A percentile compares a stretch with the other conserved stretches of the same genome.
Evolutionary conservation across 2,113 vertebrate species (phyloP).

Genomic region (Cygnus buccinator): DNA sequence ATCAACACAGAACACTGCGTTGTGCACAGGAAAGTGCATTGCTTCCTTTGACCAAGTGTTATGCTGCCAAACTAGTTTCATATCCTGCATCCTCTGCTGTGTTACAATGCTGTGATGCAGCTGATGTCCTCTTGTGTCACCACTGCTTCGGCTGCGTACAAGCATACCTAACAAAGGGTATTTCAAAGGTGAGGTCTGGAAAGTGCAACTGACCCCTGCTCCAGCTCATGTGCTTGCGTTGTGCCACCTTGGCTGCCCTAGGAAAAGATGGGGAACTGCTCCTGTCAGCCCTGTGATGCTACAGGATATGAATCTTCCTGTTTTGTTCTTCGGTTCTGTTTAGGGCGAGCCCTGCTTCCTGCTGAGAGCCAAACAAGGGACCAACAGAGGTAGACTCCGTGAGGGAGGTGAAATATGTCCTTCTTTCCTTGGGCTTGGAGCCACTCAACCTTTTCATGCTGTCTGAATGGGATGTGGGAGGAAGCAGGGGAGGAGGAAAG

Average conservation of each 20-base stretch:
- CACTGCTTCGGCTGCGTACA: neutral
- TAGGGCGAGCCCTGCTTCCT: slow-evolving; percentile 38
- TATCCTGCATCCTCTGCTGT: neutral
- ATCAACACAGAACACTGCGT: neutral
- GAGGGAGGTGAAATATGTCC: neutral
- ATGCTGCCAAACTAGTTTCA: neutral
- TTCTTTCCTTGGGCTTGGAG: neutral
- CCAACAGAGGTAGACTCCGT: neutral
- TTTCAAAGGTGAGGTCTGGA: neutral
- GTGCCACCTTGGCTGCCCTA: neutral
- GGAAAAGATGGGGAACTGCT: neutral
- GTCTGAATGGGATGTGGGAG: slow-evolving; percentile 12
- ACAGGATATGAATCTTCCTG: slow-evolving; percentile 62
- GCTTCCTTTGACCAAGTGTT: neutral
- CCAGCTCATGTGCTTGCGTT: neutral
- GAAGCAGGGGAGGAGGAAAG: neutral
- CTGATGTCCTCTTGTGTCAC: neutral
- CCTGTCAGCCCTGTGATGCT: neutral
- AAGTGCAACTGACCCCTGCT: neutral
- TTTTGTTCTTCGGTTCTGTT: slow-evolving; percentile 39
- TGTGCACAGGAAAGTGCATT: neutral
- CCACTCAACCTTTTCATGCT: neutral
- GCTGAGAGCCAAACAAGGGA: neutral
- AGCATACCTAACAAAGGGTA: neutral
- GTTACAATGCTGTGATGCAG: neutral